Percentiles rank a stretch among this genome's conserved stretches.
Evolutionary conservation across 2,888 invertebrate genomes (phyloP).

Genomic region (Parascotia fuliginaria): DNA sequence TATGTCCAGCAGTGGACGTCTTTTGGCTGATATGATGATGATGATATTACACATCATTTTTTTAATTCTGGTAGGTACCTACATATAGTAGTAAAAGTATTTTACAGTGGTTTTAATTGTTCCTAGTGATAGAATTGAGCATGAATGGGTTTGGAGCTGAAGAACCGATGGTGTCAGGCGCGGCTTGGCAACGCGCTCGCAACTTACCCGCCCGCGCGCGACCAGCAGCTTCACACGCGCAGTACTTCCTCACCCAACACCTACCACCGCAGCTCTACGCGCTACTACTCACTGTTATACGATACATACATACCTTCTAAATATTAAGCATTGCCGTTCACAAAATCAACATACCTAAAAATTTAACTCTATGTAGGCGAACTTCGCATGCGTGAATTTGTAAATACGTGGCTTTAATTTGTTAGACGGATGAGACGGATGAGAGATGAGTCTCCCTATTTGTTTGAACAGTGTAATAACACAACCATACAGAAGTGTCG

Average conservation of each 20-base stretch:
- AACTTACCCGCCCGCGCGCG: conserved; percentile 55
- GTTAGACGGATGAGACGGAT: too few relatives aligned
- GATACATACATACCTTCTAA: conserved; percentile 68
- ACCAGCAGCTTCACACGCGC: conserved; percentile 71
- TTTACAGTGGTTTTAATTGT: neutral
- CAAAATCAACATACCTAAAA: neutral
- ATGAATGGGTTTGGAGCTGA: conserved; percentile 75
- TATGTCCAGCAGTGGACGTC: too few relatives aligned
- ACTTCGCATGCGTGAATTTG: neutral
- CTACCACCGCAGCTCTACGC: conserved; percentile 73
- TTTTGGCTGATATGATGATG: too few relatives aligned
- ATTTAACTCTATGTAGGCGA: neutral
- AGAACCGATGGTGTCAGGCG: conserved; percentile 80
- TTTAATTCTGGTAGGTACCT: too few relatives aligned
- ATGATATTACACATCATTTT: too few relatives aligned
- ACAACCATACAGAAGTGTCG: too few relatives aligned
- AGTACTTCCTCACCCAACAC: conserved; percentile 67
- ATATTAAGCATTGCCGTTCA: neutral
- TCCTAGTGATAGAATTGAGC: conserved; percentile 71
- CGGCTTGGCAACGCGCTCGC: conserved; percentile 78
- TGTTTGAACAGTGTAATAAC: too few relatives aligned
- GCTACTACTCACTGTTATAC: conserved; percentile 61
- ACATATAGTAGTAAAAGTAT: too few relatives aligned
- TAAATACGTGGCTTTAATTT: neutral
- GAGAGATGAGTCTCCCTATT: too few relatives aligned